Percentiles rank a stretch among this genome's conserved stretches.
These are phyloP conservation scores for Megaptera novaeangliae DNA, from an alignment of 2,113 vertebrate species.

Conservation along the genomic window DNA sequence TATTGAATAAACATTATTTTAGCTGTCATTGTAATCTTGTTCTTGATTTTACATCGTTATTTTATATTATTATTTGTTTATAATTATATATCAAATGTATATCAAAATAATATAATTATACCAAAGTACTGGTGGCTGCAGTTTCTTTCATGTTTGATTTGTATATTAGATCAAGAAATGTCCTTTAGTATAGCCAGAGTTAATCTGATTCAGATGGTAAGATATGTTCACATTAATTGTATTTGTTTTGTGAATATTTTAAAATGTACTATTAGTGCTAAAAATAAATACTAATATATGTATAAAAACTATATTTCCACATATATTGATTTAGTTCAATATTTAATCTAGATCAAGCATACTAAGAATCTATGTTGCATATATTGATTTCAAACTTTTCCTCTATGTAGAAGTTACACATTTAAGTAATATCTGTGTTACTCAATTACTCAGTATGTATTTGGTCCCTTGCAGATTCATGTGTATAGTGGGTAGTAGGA, in stretches of 20 bases:
- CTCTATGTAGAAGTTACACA: background rate
- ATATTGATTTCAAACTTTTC: background rate
- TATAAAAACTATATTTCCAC: background rate
- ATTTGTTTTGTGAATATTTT: background rate
- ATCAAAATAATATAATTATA: background rate
- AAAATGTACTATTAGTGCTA: background rate
- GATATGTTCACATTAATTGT: background rate
- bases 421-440: background rate
- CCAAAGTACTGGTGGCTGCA: background rate
- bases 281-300: background rate
- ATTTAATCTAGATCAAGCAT: background rate
- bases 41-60: background rate
- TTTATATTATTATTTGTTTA: slow-evolving; percentile 19
- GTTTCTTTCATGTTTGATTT: slow-evolving; percentile 28
- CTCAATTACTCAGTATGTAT: background rate
- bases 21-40: background rate
- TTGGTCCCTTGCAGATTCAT: too few relatives aligned
- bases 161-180: background rate
- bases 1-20: background rate
- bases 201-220: background rate
- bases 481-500: too few relatives aligned
- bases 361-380: background rate
- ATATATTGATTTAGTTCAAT: background rate
- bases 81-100: background rate
- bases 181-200: background rate